Conservation (phyloP, 1,140 invertebrate species). For the Pseudachorutes palmiensis region DNA sequence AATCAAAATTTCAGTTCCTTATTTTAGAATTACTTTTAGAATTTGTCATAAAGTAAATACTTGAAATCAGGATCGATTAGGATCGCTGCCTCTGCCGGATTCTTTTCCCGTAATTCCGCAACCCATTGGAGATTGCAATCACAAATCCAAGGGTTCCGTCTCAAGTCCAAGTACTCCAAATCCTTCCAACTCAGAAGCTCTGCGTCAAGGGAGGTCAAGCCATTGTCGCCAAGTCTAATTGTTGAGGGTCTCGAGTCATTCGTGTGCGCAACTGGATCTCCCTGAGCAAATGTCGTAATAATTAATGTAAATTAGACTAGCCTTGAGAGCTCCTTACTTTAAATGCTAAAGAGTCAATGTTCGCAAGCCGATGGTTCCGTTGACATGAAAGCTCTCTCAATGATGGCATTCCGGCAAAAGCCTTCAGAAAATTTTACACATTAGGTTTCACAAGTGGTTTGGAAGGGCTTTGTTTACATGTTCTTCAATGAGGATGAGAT, state of each 20-base stretch:
- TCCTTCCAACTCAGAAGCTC: conserved; percentile 21
- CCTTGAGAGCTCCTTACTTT: conserved; percentile 7
- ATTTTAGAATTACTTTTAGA: neutral
- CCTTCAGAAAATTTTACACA: conserved; percentile 15
- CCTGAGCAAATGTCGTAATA: conserved; percentile 12
- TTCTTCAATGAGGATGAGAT: conserved; percentile 18
- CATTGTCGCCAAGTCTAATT: conserved; percentile 26
- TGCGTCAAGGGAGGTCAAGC: conserved; percentile 25
- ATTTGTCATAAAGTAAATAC: conserved; percentile 11
- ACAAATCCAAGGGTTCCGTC: conserved; percentile 34
- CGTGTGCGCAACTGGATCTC: neutral
- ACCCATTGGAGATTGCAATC: conserved; percentile 37
- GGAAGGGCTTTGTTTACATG: conserved; percentile 23
- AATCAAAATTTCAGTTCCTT: neutral
- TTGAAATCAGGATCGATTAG: conserved; percentile 27
- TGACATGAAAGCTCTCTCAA: conserved; percentile 19
- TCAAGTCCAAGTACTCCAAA: conserved; percentile 28
- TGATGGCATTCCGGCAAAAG: conserved; percentile 20
- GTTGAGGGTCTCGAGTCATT: conserved; percentile 24
- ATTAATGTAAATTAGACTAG: neutral
- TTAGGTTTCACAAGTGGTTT: neutral
- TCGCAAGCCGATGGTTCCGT: conserved; percentile 17
- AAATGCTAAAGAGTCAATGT: conserved; percentile 25
- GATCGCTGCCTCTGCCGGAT: conserved; percentile 18
- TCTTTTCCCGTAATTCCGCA: conserved; percentile 14